Base-by-base conservation (phyloP, 2,888 invertebrate genomes). In the Chrysopilus asiliformis region DNA sequence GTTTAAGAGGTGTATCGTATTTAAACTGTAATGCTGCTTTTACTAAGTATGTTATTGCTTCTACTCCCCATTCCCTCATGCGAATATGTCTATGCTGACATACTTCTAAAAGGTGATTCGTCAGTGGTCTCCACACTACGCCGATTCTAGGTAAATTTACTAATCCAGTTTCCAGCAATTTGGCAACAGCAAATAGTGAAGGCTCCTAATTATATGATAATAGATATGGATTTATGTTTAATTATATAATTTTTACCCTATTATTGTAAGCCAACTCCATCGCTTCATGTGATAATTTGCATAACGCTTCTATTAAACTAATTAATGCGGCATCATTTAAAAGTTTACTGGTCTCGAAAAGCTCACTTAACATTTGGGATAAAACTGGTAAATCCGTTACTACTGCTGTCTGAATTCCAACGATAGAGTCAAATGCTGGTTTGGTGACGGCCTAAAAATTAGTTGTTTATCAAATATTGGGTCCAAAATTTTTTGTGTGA, bases 61-160 rank as follows among this genome's bases (percentile, higher is more conserved):
- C 93, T 0, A 94, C 93, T 0, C 95, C 95, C 94, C 94, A 97
- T 59, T 93, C 93, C 24, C 97, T 68, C 87, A 97, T 89, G 44
- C 89, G 68, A 46, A 87, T 85, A 53, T 90, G 91, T 0, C 93
- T 89, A 65, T 94, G 94, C 56, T 90, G 89, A 55, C 93, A 93
- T 41, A 93, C 91, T 66, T 94, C 93, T 30, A 95, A 62, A n/a
- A 97, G 69, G 64, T 97, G 95, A 58, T 87, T 89, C 0, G 94
- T 94, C 37, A 97, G 71, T 0, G 93, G 93, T 45, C 85, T 72
- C 97, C 97, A 97, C 48, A 93, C 72, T 1, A 94, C 86, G 60
- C 93, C 89, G 28, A 95, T 85, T 36, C 97, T 69, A 32, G 82
- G 76, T 69, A 97, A 74, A 63, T 97, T 97, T 0, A 93, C 93